A percentile compares a stretch with the other conserved stretches of the same genome.
phyloP scores from a whole-genome alignment of 2,888 invertebrate species.

The Papilio demoleus region DNA sequence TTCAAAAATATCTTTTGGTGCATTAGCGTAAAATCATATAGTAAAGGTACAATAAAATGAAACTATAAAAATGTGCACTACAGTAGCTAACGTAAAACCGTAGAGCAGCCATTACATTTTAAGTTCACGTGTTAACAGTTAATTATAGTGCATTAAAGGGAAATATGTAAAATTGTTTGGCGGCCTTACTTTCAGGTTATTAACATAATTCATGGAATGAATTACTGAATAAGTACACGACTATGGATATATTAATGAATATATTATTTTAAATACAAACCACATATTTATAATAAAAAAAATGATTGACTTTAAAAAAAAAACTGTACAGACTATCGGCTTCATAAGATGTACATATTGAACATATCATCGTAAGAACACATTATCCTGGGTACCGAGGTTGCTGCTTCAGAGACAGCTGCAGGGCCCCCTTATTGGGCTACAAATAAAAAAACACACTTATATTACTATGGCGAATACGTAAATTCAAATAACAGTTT shows the following conservation, averaged over 20 bases:
- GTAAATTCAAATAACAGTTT: too few relatives aligned
- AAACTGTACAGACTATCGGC: too few relatives aligned
- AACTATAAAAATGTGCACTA: constrained; percentile 17
- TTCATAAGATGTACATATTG: too few relatives aligned
- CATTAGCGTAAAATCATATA: constrained; percentile 11
- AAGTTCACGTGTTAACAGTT: constrained; percentile 44
- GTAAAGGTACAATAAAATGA: constrained; percentile 24
- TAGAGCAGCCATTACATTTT: constrained; percentile 39
- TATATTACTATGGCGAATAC: too few relatives aligned
- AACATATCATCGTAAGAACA: too few relatives aligned
- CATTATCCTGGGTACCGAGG: too few relatives aligned
- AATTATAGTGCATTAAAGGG: constrained; percentile 45
- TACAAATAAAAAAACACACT: too few relatives aligned
- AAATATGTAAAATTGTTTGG: constrained; percentile 43
- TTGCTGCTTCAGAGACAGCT: too few relatives aligned
- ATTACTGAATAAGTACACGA: constrained; percentile 58
- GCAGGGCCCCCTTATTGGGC: too few relatives aligned
- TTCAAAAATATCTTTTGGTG: not conserved
- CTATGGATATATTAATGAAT: constrained; percentile 23
- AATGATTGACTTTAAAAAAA: too few relatives aligned
- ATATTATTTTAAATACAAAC: constrained; percentile 18
- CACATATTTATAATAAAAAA: not conserved
- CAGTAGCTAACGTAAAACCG: constrained; percentile 23
- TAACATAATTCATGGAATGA: constrained; percentile 57
- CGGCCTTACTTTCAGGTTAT: constrained; percentile 48